Evolutionary conservation across 2,113 vertebrate species (phyloP).

Genomic region (Propithecus coquereli): DNA sequence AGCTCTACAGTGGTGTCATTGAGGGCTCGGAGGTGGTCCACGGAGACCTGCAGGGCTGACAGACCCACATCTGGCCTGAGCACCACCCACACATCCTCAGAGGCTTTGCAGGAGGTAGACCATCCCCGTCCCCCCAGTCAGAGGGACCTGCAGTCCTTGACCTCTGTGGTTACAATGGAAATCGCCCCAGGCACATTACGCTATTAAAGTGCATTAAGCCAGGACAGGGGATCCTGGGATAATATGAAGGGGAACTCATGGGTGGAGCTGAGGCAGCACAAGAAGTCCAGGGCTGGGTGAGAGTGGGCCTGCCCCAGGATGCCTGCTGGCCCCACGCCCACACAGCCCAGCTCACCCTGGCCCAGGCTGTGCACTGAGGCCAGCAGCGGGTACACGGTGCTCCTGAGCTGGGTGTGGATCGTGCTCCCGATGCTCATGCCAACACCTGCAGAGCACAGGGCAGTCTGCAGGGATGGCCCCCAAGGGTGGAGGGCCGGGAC

Average conservation of each 20-base stretch:
- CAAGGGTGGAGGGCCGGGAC: neutral
- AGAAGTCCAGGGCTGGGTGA: neutral
- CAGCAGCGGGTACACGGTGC: slow-evolving; percentile 36
- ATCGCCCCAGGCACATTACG: neutral
- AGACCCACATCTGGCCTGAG: neutral
- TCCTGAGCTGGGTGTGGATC: slow-evolving; percentile 51
- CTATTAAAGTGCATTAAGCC: neutral
- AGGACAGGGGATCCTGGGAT: neutral
- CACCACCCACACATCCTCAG: neutral
- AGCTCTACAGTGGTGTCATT: slow-evolving; percentile 50
- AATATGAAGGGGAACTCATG: neutral
- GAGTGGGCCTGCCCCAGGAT: neutral
- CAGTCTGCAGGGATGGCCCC: neutral
- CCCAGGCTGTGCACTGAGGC: slow-evolving; percentile 56
- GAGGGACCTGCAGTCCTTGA: neutral
- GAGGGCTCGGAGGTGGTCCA: slow-evolving; percentile 50
- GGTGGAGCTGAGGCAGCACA: neutral
- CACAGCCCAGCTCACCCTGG: slow-evolving; percentile 50
- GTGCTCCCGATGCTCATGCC: slow-evolving; percentile 9
- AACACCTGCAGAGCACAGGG: slow-evolving; percentile 38
- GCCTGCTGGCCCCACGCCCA: neutral
- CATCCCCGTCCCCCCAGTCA: neutral
- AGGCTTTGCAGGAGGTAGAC: neutral
- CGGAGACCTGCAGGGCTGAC: slow-evolving; percentile 63
- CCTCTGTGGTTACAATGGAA: neutral